These are phyloP conservation scores for Hedya salicella DNA, from an alignment of 2,888 invertebrate genomes.

Conservation along the genomic window DNA sequence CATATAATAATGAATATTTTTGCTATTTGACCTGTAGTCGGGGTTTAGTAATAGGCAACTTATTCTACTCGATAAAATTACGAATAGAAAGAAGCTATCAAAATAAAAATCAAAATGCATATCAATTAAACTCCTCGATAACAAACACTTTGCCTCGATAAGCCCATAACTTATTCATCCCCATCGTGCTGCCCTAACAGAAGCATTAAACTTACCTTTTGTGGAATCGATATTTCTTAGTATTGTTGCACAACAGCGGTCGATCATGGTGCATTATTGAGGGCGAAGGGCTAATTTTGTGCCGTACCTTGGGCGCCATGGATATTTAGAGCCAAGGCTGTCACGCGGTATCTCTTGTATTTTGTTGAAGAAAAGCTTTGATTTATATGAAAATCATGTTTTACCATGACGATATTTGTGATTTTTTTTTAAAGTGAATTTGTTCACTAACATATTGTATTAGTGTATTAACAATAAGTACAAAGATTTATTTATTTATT, in stretches of 20 bases:
- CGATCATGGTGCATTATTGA: conserved; percentile 70
- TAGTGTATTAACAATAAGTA: no score
- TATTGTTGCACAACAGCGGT: conserved; percentile 53
- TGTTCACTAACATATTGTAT: no score
- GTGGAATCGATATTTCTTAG: conserved; percentile 32
- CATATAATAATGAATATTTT: no score
- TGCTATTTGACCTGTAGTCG: no score
- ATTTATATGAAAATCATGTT: no score
- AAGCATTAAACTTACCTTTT: conserved; percentile 16
- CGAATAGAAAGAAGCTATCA: no score
- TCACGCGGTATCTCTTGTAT: background rate
- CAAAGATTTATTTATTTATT: no score
- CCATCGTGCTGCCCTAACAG: conserved; percentile 8
- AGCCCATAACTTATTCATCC: conserved; percentile 14
- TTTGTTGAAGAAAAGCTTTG: no score
- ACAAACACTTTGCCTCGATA: conserved; percentile 11
- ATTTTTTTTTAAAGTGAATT: no score
- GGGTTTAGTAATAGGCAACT: no score
- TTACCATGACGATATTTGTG: no score
- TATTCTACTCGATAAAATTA: no score
- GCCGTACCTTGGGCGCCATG: conserved; percentile 7
- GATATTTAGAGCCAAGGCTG: conserved; percentile 7
- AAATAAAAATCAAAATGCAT: background rate
- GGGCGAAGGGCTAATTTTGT: conserved; percentile 49
- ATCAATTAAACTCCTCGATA: background rate